phyloP scores from a whole-genome alignment of 2,888 invertebrate species.

The Ctena decussata region DNA sequence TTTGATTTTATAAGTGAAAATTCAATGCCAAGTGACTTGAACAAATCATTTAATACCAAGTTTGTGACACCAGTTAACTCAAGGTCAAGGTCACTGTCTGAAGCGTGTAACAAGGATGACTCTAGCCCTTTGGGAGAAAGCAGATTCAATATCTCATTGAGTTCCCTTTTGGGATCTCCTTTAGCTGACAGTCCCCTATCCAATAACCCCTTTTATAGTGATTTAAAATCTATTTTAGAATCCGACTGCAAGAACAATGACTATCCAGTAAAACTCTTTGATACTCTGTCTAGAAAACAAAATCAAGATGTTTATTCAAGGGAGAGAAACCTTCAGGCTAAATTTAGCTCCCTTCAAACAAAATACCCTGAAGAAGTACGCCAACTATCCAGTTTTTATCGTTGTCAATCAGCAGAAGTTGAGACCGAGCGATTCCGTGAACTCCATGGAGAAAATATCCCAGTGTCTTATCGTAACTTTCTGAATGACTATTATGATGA shows the following conservation, averaged over 20 bases:
- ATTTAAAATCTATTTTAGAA: constrained; percentile 55
- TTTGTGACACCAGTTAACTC: constrained; percentile 21
- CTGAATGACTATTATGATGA: constrained; percentile 72
- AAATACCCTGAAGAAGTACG: constrained; percentile 63
- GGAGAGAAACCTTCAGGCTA: constrained; percentile 59
- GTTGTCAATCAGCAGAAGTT: constrained; percentile 66
- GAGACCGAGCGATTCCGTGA: constrained; percentile 66
- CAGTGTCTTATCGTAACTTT: constrained; percentile 53
- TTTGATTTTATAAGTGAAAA: background rate
- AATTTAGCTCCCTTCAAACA: constrained; percentile 52
- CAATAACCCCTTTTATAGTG: constrained; percentile 58
- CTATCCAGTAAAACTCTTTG: constrained; percentile 62
- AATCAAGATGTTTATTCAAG: constrained; percentile 55
- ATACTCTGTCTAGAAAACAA: constrained; percentile 41
- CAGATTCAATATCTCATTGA: constrained; percentile 50
- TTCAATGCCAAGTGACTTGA: constrained; percentile 7
- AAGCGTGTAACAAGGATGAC: constrained; percentile 37
- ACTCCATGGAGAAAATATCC: constrained; percentile 58
- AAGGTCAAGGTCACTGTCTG: constrained; percentile 57
- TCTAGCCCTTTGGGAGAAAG: constrained; percentile 43
- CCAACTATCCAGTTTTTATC: constrained; percentile 63
- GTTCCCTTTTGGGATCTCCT: constrained; percentile 48
- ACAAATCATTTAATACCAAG: background rate
- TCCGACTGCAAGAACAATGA: constrained; percentile 52
- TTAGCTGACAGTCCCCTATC: constrained; percentile 35